phyloP scores from a whole-genome alignment of 2,113 vertebrate genomes.

The Tinamus guttatus region DNA sequence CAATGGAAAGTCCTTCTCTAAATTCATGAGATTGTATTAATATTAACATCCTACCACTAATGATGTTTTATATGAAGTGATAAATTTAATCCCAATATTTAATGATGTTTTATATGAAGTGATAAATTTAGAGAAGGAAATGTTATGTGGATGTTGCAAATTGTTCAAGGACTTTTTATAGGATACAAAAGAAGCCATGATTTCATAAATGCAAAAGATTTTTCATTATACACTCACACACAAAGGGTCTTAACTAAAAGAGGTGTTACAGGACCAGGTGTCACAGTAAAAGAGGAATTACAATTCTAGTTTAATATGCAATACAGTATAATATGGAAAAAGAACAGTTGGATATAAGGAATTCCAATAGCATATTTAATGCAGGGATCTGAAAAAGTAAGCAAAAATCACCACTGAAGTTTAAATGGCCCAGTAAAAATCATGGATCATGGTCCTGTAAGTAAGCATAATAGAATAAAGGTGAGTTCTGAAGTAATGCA shows the following conservation, averaged over 20 bases:
- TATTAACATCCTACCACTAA: not conserved
- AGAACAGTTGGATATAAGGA: not conserved
- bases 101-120: constrained; percentile 1
- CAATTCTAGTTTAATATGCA: not conserved
- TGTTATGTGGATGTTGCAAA: not conserved
- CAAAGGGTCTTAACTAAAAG: not conserved
- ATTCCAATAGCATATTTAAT: not conserved
- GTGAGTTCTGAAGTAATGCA: not conserved
- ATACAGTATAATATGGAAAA: not conserved
- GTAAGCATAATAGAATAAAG: not conserved
- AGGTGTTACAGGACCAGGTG: no score
- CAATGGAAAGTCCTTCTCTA: not conserved
- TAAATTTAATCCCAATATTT: not conserved
- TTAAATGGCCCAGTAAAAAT: not conserved
- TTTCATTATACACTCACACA: not conserved
- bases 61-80: not conserved
- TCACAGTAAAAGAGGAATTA: no score
- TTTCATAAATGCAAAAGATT: not conserved
- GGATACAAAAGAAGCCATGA: not conserved
- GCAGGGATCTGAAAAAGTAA: not conserved
- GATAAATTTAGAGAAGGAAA: not conserved
- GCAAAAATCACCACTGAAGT: not conserved
- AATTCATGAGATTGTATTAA: constrained; percentile 3
- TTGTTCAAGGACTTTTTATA: not conserved
- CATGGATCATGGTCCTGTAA: not conserved